Percentiles rank a stretch among this genome's conserved stretches.
These are phyloP conservation scores for Capitulum mitella DNA, from an alignment of 2,888 invertebrate species.

Conservation along the genomic window DNA sequence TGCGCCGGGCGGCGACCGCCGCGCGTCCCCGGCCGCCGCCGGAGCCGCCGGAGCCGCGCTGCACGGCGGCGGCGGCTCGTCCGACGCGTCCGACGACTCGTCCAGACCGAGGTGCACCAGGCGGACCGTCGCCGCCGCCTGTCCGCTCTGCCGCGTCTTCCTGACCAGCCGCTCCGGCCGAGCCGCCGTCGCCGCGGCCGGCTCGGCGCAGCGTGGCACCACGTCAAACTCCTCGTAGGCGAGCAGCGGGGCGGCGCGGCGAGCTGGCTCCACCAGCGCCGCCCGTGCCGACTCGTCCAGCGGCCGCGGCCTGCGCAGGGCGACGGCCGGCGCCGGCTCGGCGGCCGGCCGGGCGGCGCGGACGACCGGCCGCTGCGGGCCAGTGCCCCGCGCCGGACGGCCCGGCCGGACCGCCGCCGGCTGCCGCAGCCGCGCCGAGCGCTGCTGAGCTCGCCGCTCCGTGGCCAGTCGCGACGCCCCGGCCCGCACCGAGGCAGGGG, in stretches of 20 bases:
- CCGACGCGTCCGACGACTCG: neutral
- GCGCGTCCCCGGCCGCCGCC: conserved; percentile 58
- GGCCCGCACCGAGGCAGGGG: neutral
- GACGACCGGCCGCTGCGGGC: conserved; percentile 75
- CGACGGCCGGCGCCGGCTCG: conserved; percentile 55
- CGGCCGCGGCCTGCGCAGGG: neutral
- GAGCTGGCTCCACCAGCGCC: conserved; percentile 67
- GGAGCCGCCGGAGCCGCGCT: conserved; percentile 53
- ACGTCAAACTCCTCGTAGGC: conserved; percentile 63
- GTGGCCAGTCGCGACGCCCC: conserved; percentile 71
- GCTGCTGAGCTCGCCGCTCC: conserved; percentile 76
- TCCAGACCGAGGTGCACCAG: conserved; percentile 29
- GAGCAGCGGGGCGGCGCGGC: conserved; percentile 59
- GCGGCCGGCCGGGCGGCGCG: conserved; percentile 70
- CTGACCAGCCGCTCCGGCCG: conserved; percentile 84
- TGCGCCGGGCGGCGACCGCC: conserved; percentile 49
- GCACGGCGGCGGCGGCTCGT: neutral
- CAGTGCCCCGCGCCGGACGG: conserved; percentile 45
- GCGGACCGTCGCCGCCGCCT: conserved; percentile 78
- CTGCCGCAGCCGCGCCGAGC: conserved; percentile 70
- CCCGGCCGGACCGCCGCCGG: conserved; percentile 72
- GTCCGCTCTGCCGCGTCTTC: too few relatives aligned
- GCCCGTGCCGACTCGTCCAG: conserved; percentile 64
- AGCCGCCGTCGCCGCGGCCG: conserved; percentile 73
- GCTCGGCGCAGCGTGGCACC: conserved; percentile 75